Evolutionary conservation across 53 echinoderm and acorn worm genomes (phyloP), one percentile per base, ranked within the genome.

Genomic region (Temnopleurus reevesii): DNA sequence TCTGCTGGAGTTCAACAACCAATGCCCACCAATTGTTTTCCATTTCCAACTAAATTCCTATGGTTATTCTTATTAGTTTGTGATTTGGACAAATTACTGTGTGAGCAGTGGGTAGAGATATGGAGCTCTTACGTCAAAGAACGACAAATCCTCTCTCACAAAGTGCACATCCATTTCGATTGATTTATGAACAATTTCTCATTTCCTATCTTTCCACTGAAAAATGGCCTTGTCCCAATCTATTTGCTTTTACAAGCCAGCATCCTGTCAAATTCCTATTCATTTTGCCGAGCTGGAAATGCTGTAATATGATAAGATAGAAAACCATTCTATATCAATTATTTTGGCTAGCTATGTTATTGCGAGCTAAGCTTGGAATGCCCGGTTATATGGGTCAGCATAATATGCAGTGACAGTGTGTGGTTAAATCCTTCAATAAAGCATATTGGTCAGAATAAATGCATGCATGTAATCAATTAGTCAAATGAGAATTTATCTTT

Each of bases 81-180:
- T 85, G 85, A 85, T 85, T 85, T 45, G 61, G 45, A 85, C 29
- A 85, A 60, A 85, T 85, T 85, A 85, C 85, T 36, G n/a, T 43
- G 85, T 43, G 83, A 85, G 60, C 45, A 60, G 45, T 8, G 85
- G 60, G 38, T 34, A 27, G 55, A 55, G 10, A 58, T 36, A 85
- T 15, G 7, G 85, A 44, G 28, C 19, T 85, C 60, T 44, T 85
- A 53, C 83, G 55, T 83, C 83, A 83, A 83, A 83, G 34, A 43
- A n/a, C 49, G 8, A 18, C 56, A 56, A n/a, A 36, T 55, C 83
- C 38, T 26, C 59, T 60, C 43, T 60, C 24, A 4, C 41, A 85
- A 85, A 85, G 85, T 85, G 85, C 85, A 85, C 58, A 85, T 85
- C 85, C 85, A 85, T 85, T 85, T 85, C 10, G 85, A 59, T 49